Conservation (phyloP, 2,113 vertebrate genomes). For the Ellobius talpinus region DNA sequence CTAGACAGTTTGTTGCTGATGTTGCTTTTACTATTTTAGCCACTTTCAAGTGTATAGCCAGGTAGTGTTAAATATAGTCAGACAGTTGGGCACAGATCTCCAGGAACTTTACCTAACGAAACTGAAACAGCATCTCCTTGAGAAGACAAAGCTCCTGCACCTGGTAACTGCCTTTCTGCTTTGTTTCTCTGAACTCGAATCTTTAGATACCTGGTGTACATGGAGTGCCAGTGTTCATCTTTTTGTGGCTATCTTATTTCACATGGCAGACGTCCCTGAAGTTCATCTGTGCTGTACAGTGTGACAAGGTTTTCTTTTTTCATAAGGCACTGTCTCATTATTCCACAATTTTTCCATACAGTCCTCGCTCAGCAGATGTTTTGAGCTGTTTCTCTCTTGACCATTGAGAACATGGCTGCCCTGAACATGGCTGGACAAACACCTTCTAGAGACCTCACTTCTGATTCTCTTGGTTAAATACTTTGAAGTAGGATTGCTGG, state of each 20-base stretch:
- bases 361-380: neutral
- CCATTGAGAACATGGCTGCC: neutral
- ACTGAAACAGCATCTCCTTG: neutral
- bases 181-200: conserved; percentile 22
- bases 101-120: conserved; percentile 14
- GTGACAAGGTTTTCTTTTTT: neutral
- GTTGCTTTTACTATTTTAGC: neutral
- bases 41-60: neutral
- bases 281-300: neutral
- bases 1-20: neutral
- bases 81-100: neutral
- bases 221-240: neutral
- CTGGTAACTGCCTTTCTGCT: neutral
- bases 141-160: neutral
- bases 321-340: neutral
- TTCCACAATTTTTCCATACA: neutral
- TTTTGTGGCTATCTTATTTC: neutral
- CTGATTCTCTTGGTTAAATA: conserved; percentile 39
- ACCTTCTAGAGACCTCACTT: conserved; percentile 31
- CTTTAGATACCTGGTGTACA: neutral
- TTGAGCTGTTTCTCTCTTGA: neutral
- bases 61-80: neutral
- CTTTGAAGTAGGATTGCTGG: neutral
- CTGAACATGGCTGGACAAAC: neutral
- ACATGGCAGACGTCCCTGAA: neutral